Evolutionary conservation across 2,888 invertebrate species (phyloP), one percentile per base, ranked within the genome.

Genomic region (Rhyacophila evoluta): DNA sequence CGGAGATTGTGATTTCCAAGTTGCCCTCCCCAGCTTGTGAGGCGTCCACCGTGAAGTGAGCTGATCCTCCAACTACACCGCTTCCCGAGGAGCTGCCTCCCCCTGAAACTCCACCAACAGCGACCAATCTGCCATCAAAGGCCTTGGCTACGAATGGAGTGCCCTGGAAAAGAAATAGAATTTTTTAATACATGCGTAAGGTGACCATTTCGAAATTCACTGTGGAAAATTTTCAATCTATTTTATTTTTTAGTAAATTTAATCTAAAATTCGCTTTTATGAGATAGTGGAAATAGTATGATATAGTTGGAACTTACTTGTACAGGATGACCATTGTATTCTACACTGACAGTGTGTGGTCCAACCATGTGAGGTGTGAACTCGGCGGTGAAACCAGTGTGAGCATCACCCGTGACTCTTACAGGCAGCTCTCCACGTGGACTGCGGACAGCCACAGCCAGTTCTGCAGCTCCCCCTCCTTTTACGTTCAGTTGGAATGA

Each of bases 21-120:
- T 97, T 97, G 74, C 99, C 99, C 89, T 98, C 98, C 8, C 99
- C 99, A 70, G 98, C 98, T 86, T 97, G 95, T 82, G 96, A 96
- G 1, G 98, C 98, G 87, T 99, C 98, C 74, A 98, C 98, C 15
- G 96, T 95, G 85, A 98, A 95, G 85, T 97, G 97, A n/a, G 97
- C 96, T 2, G 97, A 94, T 83, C 97, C 93, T 74, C 98, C 97
- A 8, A 98, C 95, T 77, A 93, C 93, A 38, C 95, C 94, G 82
- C 95, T 92, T 68, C 95, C 95, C 36, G 93, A 92, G 5, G 73
- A 70, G 3, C 33, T 72, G 27, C 75, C 79, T n/a, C 93, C 92
- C 78, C 94, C 94, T 11, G 94, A 94, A 68, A 96, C 94, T 83
- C 94, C 92, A 71, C 94, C 93, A 41, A 97, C 96, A 84, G 94